phyloP scores from a whole-genome alignment of 2,113 vertebrate species.

The Paradoxurus hermaphroditus region DNA sequence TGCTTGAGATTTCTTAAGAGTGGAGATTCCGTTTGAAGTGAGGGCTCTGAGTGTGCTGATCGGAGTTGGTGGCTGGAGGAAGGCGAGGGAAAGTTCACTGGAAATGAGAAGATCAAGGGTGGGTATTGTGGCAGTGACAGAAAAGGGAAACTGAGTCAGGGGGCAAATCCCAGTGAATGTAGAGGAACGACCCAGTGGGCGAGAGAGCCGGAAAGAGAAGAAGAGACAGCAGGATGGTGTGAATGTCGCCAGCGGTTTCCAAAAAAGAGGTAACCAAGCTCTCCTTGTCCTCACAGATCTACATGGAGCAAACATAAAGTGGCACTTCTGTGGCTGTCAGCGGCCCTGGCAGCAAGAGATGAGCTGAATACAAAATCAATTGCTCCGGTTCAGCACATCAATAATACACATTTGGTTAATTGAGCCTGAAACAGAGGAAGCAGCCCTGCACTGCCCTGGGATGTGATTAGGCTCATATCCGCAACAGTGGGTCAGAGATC shows the following conservation, averaged over 20 bases:
- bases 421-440: neutral
- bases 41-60: neutral
- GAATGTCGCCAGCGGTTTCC: neutral
- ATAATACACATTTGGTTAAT: neutral
- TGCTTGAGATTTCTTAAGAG: neutral
- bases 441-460: neutral
- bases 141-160: neutral
- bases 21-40: neutral
- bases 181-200: neutral
- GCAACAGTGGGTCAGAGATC: neutral
- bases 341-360: neutral
- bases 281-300: neutral
- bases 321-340: neutral
- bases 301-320: neutral
- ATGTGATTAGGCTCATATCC: too few relatives aligned
- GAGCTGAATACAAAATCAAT: neutral
- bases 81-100: neutral
- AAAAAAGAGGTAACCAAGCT: neutral
- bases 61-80: fast-evolving
- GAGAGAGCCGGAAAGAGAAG: neutral
- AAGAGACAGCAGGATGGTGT: too few relatives aligned
- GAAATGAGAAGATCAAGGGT: neutral
- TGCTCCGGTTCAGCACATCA: neutral
- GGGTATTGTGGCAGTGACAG: neutral
- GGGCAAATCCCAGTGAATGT: neutral